Base-by-base conservation (phyloP, 2,113 vertebrate genomes). In the Seriola dumerili region DNA sequence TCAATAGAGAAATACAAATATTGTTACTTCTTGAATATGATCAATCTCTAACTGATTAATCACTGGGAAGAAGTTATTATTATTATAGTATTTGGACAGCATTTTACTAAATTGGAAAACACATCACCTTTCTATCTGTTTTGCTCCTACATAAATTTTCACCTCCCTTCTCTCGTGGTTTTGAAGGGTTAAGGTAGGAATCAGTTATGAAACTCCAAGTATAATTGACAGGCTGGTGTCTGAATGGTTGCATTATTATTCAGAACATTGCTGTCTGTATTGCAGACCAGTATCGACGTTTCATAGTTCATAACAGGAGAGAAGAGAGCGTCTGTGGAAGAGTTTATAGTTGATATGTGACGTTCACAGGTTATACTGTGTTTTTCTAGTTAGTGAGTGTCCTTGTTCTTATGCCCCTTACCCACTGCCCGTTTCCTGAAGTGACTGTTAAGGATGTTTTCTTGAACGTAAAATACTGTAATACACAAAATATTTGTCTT, bases 341-440 rank as follows among this genome's bases (percentile, higher is more conserved):
- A 36, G 36, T 64, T 67, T 11, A 10, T 14, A 57, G 75, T 86
- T 71, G 77, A 88, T 84, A 78, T 72, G 61, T 89, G 42, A 63
- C 62, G 42, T 67, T 25, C 10, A 11, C 59, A 48, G 68, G 77
- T 81, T 85, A 69, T 66, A 55, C 62, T 72, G 65, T 84, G 44
- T 62, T 78, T 50, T 72, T 21, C 32, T 74, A 25, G 57, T 79
- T 85, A 72, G 25, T 11, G 8, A 69, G 52, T 84, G 36, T 61
- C 44, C 74, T 84, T 54, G 68, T 14, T 65, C 16, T 52, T 12
- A 2, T 8, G 9, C 14, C n/a, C 69, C 61, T 64, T 38, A 48
- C 48, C 5, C 32, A 44, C 19, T 52, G 38, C 23, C n/a, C 55
- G 16, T 38, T 58, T 64, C 42, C 59, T 38, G 36, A 55, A 46